Percentiles rank a stretch among this genome's conserved stretches.
phyloP scores from a whole-genome alignment of 2,113 vertebrate genomes.

The Lathamus discolor region DNA sequence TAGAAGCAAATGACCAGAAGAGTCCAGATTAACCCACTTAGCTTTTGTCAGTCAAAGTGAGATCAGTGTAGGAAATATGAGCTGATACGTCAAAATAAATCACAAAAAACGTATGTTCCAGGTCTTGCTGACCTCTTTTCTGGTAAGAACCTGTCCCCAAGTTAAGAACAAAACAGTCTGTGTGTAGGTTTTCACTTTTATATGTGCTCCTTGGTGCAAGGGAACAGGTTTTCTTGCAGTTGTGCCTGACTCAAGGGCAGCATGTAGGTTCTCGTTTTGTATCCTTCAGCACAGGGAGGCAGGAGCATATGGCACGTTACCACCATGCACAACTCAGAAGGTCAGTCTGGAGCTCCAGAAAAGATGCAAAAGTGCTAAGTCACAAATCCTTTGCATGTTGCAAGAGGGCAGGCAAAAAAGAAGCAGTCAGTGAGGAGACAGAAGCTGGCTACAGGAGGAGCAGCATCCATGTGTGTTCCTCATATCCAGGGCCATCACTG shows the following conservation, averaged over 20 bases:
- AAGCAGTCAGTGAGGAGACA: background rate
- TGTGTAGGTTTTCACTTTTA: background rate
- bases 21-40: background rate
- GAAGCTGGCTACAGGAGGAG: background rate
- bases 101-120: background rate
- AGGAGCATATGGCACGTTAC: background rate
- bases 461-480: fast-evolving
- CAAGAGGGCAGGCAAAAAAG: background rate
- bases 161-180: background rate
- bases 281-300: background rate
- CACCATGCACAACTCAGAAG: fast-evolving
- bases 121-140: background rate
- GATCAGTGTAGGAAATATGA: background rate
- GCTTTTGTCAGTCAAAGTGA: background rate
- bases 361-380: background rate
- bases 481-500: background rate
- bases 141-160: background rate
- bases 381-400: background rate
- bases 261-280: background rate
- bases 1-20: background rate
- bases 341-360: background rate
- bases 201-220: background rate
- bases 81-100: background rate
- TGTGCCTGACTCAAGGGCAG: background rate
- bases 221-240: background rate